Base-by-base conservation (phyloP, 2,113 vertebrate genomes). In the Polyodon spathula region DNA sequence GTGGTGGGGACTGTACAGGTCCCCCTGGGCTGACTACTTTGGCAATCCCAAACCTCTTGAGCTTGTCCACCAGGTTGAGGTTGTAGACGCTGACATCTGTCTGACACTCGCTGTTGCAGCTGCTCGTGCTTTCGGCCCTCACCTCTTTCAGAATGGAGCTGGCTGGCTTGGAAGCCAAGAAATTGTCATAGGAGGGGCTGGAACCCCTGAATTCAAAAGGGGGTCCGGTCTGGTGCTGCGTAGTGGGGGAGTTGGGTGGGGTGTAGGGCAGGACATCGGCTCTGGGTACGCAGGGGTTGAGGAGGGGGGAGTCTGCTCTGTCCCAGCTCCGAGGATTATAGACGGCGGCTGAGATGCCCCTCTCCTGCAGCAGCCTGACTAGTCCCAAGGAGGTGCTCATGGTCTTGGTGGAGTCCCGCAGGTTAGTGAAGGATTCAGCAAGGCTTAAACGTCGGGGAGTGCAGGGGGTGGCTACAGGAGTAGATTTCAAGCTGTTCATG, bases 361-460 rank as follows among this genome's bases (percentile, higher is more conserved):
- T 76, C 64, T 98, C 95, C 77, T 93, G 92, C 71, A 99, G 83
- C 66, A 95, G 86, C 78, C 85, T 90, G 73, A 94, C 94, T 56
- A 98, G 87, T 40, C 95, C 95, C 48, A 97, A 81, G 4, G 94
- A 97, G 0, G 94, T 98, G 85, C 95, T 98, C 84, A 92, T 97
- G 0, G 94, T 98, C 0, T 89, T 95, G 0, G 96, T 99, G 71
- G 93, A 91, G 78, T 99, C 96, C 0, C 96, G 84, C 37, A 87
- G 66, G 70, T 98, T 97, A 53, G 96, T 98, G 80, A 91, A 97
- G 76, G 95, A 98, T 72, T 99, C 94, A 0, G 90, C 89, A 66
- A 94, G 69, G 60, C 94, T 98, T 75, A 93, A 88, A 61, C 92
- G 93, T 63, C 94, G 92, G 7, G 95, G 93, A 3, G 94, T 96